Conservation (phyloP, 2,113 vertebrate species). For the Nyctibius bracteatus region DNA sequence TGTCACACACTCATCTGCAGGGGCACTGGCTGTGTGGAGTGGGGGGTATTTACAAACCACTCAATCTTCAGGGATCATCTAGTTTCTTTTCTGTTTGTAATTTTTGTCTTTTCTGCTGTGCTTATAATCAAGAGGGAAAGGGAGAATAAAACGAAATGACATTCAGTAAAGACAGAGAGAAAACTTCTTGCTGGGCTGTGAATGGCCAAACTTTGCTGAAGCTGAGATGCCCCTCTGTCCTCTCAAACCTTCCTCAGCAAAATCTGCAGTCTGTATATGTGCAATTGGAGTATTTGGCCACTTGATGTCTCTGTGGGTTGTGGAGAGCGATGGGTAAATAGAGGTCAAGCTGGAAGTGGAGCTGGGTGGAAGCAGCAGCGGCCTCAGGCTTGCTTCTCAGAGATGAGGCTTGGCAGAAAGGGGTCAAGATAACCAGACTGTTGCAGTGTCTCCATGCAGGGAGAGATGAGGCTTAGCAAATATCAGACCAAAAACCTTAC, state of each 20-base stretch:
- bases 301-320: conserved; percentile 44
- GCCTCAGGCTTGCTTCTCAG: not conserved
- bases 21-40: rapidly evolving
- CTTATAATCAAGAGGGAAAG: not conserved
- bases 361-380: not conserved
- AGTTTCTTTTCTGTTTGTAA: not conserved
- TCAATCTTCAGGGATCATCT: not conserved
- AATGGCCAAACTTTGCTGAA: not conserved
- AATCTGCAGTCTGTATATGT: not conserved
- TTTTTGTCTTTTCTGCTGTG: not conserved
- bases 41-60: rapidly evolving
- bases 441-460: not conserved
- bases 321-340: not conserved
- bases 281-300: not conserved
- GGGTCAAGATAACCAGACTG: not conserved
- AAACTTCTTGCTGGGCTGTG: not conserved
- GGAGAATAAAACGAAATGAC: not conserved
- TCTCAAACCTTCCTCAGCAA: not conserved
- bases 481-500: not conserved
- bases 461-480: not conserved
- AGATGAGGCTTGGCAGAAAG: not conserved
- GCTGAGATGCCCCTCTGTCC: too few relatives aligned
- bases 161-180: not conserved
- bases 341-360: not conserved
- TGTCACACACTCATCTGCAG: not conserved